Percentiles rank a stretch among this genome's conserved stretches.
These are phyloP conservation scores for Lithophane ornitopus DNA, from an alignment of 2,888 invertebrate species.

Conservation along the genomic window DNA sequence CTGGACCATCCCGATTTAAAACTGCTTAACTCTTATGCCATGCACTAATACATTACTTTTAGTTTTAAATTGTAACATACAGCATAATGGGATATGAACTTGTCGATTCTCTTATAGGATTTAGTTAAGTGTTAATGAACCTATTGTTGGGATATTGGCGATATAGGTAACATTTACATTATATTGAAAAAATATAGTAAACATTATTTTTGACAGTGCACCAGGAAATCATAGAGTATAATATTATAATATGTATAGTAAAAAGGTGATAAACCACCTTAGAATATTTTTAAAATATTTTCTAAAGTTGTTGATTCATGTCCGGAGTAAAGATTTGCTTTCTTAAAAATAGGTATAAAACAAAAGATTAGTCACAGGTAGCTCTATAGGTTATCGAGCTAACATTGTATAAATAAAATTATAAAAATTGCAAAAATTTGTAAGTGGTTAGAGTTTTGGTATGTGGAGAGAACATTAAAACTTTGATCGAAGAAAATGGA, in stretches of 20 bases:
- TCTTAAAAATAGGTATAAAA: conserved; percentile 83
- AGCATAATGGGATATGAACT: conserved; percentile 75
- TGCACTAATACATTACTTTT: conserved; percentile 71
- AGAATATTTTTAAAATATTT: conserved; percentile 84
- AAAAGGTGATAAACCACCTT: conserved; percentile 75
- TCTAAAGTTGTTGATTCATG: conserved; percentile 84
- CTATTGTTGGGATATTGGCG: conserved; percentile 78
- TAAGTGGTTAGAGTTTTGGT: conserved; percentile 84
- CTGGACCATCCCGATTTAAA: conserved; percentile 74
- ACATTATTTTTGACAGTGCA: conserved; percentile 79
- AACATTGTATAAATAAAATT: conserved; percentile 86
- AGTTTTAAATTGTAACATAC: conserved; percentile 76
- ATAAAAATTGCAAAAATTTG: conserved; percentile 87
- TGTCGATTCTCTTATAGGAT: conserved; percentile 74
- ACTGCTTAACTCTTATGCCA: conserved; percentile 74
- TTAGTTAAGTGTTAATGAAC: conserved; percentile 79
- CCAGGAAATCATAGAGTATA: conserved; percentile 74
- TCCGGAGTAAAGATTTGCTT: conserved; percentile 81
- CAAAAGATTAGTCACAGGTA: conserved; percentile 83
- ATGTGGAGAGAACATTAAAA: conserved; percentile 82
- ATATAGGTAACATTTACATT: conserved; percentile 71
- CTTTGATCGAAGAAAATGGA: conserved; percentile 80
- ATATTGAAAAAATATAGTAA: conserved; percentile 72
- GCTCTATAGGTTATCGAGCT: conserved; percentile 85
- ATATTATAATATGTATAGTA: conserved; percentile 74